A percentile compares a stretch with the other conserved stretches of the same genome.
Evolutionary conservation across 2,113 vertebrate genomes (phyloP).

Genomic region (Pangasianodon hypophthalmus): DNA sequence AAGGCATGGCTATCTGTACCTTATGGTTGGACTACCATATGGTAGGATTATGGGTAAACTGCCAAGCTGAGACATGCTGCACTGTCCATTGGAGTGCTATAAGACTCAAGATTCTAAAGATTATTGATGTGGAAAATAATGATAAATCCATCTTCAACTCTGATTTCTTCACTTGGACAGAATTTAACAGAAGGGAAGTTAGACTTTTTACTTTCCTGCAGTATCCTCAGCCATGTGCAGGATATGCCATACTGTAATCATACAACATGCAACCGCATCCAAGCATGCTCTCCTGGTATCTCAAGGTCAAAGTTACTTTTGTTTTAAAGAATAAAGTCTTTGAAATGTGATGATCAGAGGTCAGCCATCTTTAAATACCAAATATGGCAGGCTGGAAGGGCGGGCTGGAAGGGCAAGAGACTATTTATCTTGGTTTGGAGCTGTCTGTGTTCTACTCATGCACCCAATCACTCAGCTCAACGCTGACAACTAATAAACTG

Average conservation of each 20-base stretch:
- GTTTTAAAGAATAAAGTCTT: slow-evolving; percentile 41
- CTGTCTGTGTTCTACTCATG: slow-evolving; percentile 36
- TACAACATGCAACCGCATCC: slow-evolving; percentile 69
- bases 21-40: not conserved
- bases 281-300: slow-evolving; percentile 67
- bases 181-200: slow-evolving; percentile 37
- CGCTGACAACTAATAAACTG: slow-evolving; percentile 41
- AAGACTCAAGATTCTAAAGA: not conserved
- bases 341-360: slow-evolving; percentile 43
- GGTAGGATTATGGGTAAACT: not conserved
- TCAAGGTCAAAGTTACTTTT: slow-evolving; percentile 51
- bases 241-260: slow-evolving; percentile 47
- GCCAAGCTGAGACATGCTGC: not conserved
- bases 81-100: not conserved
- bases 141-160: slow-evolving; percentile 40
- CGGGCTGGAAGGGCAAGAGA: slow-evolving; percentile 36
- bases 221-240: slow-evolving; percentile 42
- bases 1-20: not conserved
- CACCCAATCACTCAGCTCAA: slow-evolving; percentile 1
- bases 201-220: slow-evolving; percentile 44
- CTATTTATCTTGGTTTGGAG: not conserved
- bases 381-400: slow-evolving; percentile 35
- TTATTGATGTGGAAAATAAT: slow-evolving; percentile 24
- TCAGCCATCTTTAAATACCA: slow-evolving; percentile 34
- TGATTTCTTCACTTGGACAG: slow-evolving; percentile 40